Evolutionary conservation across 2,888 invertebrate genomes (phyloP).

Genomic region (Drosophila eohydei): DNA sequence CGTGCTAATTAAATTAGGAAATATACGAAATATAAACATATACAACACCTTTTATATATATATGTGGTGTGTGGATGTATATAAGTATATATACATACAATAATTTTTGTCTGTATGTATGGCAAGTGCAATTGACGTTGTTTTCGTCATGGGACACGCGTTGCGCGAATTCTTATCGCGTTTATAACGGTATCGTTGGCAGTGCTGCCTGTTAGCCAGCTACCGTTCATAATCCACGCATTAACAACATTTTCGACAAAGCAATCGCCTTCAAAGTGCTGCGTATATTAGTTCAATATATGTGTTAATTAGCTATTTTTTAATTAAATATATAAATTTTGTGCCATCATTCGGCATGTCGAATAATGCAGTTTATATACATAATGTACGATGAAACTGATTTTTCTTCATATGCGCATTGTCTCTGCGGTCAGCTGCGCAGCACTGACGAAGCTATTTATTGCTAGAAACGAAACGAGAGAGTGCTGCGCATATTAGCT

Average conservation of each 20-base stretch:
- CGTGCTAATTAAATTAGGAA: conserved; percentile 51
- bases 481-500: background rate
- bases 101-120: background rate
- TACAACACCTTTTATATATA: background rate
- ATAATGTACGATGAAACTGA: background rate
- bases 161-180: conserved; percentile 52
- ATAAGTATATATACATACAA: background rate
- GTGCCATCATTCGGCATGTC: conserved; percentile 7
- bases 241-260: conserved; percentile 27
- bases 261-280: conserved; percentile 26
- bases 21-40: conserved; percentile 19
- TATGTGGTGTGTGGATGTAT: background rate
- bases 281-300: background rate
- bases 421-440: conserved; percentile 9
- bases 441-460: background rate
- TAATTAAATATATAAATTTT: background rate
- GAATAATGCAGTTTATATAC: conserved; percentile 6
- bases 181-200: conserved; percentile 37
- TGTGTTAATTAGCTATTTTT: background rate
- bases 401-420: conserved; percentile 10
- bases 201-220: conserved; percentile 26
- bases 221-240: conserved; percentile 58
- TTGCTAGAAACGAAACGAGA: background rate
- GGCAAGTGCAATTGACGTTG: conserved; percentile 31
- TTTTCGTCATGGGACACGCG: conserved; percentile 45